Conservation (phyloP, 2,888 invertebrate genomes). For the Embidobia sp. region DNA sequence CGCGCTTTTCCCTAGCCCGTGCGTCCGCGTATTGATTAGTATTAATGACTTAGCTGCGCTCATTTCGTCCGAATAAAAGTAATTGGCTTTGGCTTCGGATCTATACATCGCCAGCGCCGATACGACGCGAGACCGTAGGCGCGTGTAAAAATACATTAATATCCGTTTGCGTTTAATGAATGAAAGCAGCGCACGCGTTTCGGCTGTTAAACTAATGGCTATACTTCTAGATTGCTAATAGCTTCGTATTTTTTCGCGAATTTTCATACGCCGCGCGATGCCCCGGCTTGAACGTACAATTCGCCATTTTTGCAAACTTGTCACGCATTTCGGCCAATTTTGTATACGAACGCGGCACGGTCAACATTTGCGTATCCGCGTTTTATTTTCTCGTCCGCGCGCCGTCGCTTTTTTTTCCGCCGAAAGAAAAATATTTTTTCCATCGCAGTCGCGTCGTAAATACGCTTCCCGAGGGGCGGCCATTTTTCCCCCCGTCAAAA, state of each 20-base stretch:
- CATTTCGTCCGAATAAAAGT: slow-evolving; percentile 82
- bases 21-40: slow-evolving; percentile 80
- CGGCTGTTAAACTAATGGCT: slow-evolving; percentile 80
- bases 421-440: slow-evolving; percentile 4
- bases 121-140: slow-evolving; percentile 65
- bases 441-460: slow-evolving; percentile 1
- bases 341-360: slow-evolving; percentile 20
- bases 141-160: slow-evolving; percentile 82
- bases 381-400: background rate
- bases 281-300: slow-evolving; percentile 20
- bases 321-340: slow-evolving; percentile 37
- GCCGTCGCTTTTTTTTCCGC: background rate
- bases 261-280: slow-evolving; percentile 41
- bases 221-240: slow-evolving; percentile 78
- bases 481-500: too few species aligned
- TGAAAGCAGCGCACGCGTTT: slow-evolving; percentile 78
- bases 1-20: slow-evolving; percentile 64
- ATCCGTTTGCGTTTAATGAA: slow-evolving; percentile 82
- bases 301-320: slow-evolving; percentile 36
- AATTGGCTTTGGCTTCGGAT: slow-evolving; percentile 81
- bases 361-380: slow-evolving; percentile 13
- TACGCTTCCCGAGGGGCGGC: background rate
- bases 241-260: slow-evolving; percentile 72
- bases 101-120: slow-evolving; percentile 68
- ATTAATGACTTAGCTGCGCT: slow-evolving; percentile 82